Evolutionary conservation across 1,140 invertebrate genomes (phyloP), one percentile per base, ranked within the genome.

Genomic region (Drosophila triauraria): DNA sequence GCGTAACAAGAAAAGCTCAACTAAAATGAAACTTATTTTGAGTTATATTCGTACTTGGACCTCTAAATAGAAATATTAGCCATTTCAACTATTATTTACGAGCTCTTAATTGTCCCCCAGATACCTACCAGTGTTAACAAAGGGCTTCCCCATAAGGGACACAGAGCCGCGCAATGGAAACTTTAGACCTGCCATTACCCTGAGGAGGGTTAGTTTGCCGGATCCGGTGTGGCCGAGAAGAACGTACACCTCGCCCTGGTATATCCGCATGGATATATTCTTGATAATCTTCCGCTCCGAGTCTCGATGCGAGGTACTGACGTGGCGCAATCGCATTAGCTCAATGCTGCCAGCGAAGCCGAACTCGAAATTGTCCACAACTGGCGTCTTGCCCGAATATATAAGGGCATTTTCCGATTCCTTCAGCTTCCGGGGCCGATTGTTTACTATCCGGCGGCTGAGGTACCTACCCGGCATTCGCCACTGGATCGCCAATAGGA

Each of bases 161-260:
- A 92, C 61, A 1, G 9, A 40, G 15, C 91, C 91, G 1, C 62
- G 54, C 1, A 65, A 2, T 0, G 84, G 67, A 42, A 95, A 93
- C 1, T 97, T 96, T 12, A 98, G 93, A 3, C 97, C 98, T 3
- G 96, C 97, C 13, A 97, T 93, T 91, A 97, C 96, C 15, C 95
- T 95, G 95, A 98, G 95, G 76, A 95, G 94, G 46, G 96, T 96
- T 3, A 96, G 96, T 83, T 95, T 95, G 2, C 95, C 95, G 1
- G 95, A 94, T 7, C 95, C 95, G 63, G 95, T 97, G 81, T 96
- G 97, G 0, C 97, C 97, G 20, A 98, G 92, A 17, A 98, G 84
- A 40, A 96, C 94, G 4, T 94, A 95, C 3, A 95, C 94, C 76
- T 95, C 95, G 9, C 94, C 94, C 65, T 93, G 91, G 65, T 94